Evolutionary conservation across 2,797 vertebrate species (phyloP), one percentile per base, ranked within the genome.

Genomic region (Macrochelys suwanniensis): DNA sequence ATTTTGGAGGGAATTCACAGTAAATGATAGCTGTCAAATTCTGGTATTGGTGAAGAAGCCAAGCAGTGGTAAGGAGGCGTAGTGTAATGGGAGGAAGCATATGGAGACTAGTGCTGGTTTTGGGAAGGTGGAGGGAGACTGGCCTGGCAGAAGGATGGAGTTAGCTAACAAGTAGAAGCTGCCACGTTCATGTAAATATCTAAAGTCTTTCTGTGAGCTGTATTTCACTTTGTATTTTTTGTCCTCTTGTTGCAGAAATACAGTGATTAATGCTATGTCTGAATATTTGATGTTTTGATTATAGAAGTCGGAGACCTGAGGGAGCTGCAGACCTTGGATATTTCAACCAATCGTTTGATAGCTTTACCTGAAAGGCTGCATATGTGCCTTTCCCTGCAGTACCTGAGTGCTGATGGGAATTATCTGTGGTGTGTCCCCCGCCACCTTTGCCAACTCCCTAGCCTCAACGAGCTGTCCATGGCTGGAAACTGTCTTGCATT

Each of bases 391-490:
- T 99, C 99, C 2, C 98, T 99, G 98, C 99, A 99, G 98, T 99
- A 99, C 95, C 97, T 99, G 97, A 99, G 99, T 2, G 99, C 98
- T 3, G 99, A 99, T 98, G 98, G 99, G 92, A 99, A 99, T 98
- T 98, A 97, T 85, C 98, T 99, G 76, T 98, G 98, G 96, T 98
- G 98, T 28, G 92, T 99, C 85, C 99, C 99, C 3, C 98, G 99
- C 13, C 99, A 99, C 91, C 98, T 99, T 89, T 99, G 99, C 98
- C 99, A 99, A 94, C 99, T 99, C 57, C 99, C 98, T 54, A 99
- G 99, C 97, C 99, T 99, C 98, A 99, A 99, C 23, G 99, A 99
- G 98, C 99, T 99, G 95, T 99, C 99, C 95, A 99, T 99, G 99
- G 99, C 99, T 9, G 99, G 99, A 61, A 99, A 99, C 98, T 98